phyloP scores from a whole-genome alignment of 2,113 vertebrate species.

The Engraulis encrasicolus region DNA sequence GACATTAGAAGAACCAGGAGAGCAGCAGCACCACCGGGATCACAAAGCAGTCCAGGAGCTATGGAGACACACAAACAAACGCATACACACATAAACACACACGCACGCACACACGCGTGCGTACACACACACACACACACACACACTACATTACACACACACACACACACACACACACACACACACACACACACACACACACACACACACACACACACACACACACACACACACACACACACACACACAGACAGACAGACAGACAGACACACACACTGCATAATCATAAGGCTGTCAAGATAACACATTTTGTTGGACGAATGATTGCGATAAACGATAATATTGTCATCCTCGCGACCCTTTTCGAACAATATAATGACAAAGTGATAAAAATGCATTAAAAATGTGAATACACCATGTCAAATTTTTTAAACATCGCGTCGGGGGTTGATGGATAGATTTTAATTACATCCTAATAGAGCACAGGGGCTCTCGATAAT shows the following conservation, averaged over 20 bases:
- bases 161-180: constrained; percentile 13
- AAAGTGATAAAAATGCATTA: no score
- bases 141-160: constrained; percentile 10
- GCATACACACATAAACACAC: neutral
- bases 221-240: neutral
- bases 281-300: no score
- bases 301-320: no score
- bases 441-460: no score
- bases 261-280: no score
- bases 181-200: constrained; percentile 22
- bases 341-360: no score
- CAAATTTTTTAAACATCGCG: no score
- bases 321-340: no score
- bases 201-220: neutral
- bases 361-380: no score
- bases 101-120: neutral
- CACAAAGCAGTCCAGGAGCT: constrained; percentile 94
- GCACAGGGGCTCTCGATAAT: no score
- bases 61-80: constrained; percentile 19
- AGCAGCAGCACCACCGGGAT: constrained; percentile 93
- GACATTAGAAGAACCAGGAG: constrained; percentile 96
- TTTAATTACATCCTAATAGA: no score
- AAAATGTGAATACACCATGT: no score
- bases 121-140: neutral
- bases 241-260: neutral